A percentile compares a stretch with the other conserved stretches of the same genome.
Conservation (phyloP, 2,797 vertebrate species). For the Adrianichthys oophorus region DNA sequence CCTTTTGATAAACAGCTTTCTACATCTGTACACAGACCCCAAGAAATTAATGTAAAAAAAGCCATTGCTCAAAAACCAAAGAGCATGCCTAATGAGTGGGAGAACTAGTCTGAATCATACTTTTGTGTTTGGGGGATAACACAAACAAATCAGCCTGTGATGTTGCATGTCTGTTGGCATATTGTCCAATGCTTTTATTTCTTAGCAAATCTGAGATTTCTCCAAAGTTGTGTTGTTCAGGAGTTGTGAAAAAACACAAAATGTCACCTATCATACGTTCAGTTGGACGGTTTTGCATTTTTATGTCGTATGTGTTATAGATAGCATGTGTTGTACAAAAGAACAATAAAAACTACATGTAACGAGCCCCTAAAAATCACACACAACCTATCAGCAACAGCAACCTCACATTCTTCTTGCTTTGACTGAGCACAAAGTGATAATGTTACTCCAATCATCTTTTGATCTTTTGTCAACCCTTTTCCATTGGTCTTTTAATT, state of each 20-base stretch:
- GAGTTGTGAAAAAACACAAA: not conserved
- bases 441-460: no score
- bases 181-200: slow-evolving; percentile 46
- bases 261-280: no score
- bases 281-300: no score
- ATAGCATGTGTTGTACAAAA: no score
- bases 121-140: slow-evolving; percentile 75
- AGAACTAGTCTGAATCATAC: slow-evolving; percentile 81
- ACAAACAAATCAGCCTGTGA: slow-evolving; percentile 71
- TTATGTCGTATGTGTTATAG: no score
- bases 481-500: no score
- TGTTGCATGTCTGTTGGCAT: slow-evolving; percentile 60
- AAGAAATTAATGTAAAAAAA: slow-evolving; percentile 66
- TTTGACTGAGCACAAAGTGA: no score
- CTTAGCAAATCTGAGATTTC: slow-evolving; percentile 22
- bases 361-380: no score
- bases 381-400: no score
- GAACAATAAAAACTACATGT: no score
- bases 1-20: slow-evolving; percentile 15
- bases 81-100: slow-evolving; percentile 80
- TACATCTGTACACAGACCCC: slow-evolving; percentile 58
- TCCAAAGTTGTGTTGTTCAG: slow-evolving; percentile 10
- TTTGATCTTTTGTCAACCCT: no score
- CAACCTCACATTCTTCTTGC: no score
- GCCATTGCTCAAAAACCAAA: slow-evolving; percentile 72